phyloP scores from a whole-genome alignment of 2,888 invertebrate species.

The Pterobdella sp. region DNA sequence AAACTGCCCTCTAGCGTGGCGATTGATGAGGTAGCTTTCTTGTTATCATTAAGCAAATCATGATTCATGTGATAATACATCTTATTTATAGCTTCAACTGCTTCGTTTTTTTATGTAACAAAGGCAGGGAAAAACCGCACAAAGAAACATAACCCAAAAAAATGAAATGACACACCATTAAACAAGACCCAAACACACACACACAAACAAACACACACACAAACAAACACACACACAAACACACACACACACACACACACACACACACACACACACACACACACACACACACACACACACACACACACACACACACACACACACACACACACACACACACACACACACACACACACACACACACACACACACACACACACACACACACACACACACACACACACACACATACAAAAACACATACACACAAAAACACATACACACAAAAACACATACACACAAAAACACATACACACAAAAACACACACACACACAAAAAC shows the following conservation, averaged over 20 bases:
- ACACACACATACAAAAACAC: slow-evolving; percentile 25
- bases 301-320: slow-evolving; percentile 25
- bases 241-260: slow-evolving; percentile 23
- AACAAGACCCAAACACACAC: slow-evolving; percentile 2
- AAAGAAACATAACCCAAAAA: background rate
- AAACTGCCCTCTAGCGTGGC: background rate
- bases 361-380: slow-evolving; percentile 23
- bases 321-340: slow-evolving; percentile 26
- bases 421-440: slow-evolving; percentile 19
- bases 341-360: slow-evolving; percentile 22
- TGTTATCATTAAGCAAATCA: too few species aligned
- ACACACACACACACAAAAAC: slow-evolving; percentile 23
- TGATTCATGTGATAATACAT: too few species aligned
- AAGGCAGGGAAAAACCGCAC: background rate
- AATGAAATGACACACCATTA: too few species aligned
- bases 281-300: slow-evolving; percentile 19
- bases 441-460: slow-evolving; percentile 9
- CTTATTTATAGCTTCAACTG: background rate
- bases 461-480: slow-evolving; percentile 10
- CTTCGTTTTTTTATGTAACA: background rate
- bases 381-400: slow-evolving; percentile 26
- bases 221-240: slow-evolving; percentile 19
- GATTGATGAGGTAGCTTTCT: background rate
- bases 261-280: slow-evolving; percentile 20
- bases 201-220: too few species aligned